Percentiles rank a stretch among this genome's conserved stretches.
phyloP scores from a whole-genome alignment of 2,797 vertebrate genomes.

The Poeciliopsis infans region DNA sequence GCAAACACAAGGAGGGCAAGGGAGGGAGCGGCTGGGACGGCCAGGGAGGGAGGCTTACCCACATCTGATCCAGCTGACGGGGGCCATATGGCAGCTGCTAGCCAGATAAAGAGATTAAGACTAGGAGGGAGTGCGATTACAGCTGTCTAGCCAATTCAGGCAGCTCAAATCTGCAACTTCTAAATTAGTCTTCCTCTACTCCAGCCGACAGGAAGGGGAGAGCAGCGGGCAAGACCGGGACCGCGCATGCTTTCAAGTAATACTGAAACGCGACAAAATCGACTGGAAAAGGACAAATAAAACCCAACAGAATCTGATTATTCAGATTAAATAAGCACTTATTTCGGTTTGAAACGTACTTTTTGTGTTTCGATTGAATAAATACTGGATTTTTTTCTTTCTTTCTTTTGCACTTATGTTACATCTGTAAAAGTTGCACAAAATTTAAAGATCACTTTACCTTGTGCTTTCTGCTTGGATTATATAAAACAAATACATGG shows the following conservation, averaged over 20 bases:
- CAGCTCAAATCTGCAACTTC: constrained; percentile 99
- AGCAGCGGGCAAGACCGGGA: constrained; percentile 55
- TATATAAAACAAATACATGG: constrained; percentile 12
- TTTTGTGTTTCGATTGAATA: constrained; percentile 3
- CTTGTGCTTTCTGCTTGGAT: not conserved
- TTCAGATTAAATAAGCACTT: constrained; percentile 33
- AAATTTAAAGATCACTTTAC: not conserved
- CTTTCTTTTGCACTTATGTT: not conserved
- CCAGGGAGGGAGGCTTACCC: constrained; percentile 99
- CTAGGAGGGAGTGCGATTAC: constrained; percentile 99
- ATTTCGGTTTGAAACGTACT: not conserved
- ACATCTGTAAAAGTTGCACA: not conserved
- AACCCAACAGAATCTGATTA: constrained; percentile 18
- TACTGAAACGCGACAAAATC: constrained; percentile 57
- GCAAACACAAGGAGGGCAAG: constrained; percentile 77
- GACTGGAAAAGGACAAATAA: constrained; percentile 14
- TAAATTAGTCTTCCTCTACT: constrained; percentile 96
- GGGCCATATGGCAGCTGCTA: constrained; percentile 99
- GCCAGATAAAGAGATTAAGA: constrained; percentile 99
- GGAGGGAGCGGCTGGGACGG: constrained; percentile 79
- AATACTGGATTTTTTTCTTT: not conserved
- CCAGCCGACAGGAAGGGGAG: constrained; percentile 77
- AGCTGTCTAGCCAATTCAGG: constrained; percentile 99
- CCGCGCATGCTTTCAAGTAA: constrained; percentile 69
- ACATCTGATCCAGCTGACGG: constrained; percentile 99